Evolutionary conservation across 2,888 invertebrate genomes (phyloP).

Genomic region (Terebella lapidaria): DNA sequence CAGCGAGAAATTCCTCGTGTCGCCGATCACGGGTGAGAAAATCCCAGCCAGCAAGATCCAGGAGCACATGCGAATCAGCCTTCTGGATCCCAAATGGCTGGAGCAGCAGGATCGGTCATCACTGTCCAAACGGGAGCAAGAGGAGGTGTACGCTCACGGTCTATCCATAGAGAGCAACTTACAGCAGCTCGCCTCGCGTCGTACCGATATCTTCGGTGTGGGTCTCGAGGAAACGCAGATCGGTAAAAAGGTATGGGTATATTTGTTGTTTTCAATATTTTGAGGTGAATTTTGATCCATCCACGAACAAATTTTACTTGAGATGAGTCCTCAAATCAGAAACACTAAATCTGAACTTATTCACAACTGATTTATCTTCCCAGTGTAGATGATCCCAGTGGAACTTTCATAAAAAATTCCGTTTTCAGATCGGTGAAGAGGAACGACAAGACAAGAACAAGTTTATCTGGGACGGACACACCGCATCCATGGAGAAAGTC

Average conservation of each 20-base stretch:
- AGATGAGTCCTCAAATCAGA: neutral
- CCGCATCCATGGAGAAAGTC: slow-evolving; percentile 92
- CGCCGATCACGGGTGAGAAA: slow-evolving; percentile 95
- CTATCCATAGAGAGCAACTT: slow-evolving; percentile 92
- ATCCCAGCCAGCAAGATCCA: slow-evolving; percentile 96
- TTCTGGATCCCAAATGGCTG: slow-evolving; percentile 95
- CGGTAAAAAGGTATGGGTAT: slow-evolving; percentile 83
- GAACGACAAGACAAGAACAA: slow-evolving; percentile 69
- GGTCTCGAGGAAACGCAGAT: slow-evolving; percentile 97
- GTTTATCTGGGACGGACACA: slow-evolving; percentile 98
- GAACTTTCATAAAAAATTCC: no score
- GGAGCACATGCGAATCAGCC: slow-evolving; percentile 91
- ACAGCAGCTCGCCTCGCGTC: slow-evolving; percentile 91
- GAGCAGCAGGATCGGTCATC: slow-evolving; percentile 92
- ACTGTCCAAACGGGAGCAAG: slow-evolving; percentile 83
- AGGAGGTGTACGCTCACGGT: slow-evolving; percentile 65
- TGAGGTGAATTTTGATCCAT: neutral
- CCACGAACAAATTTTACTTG: no score
- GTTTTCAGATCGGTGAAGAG: slow-evolving; percentile 56
- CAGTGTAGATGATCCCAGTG: no score
- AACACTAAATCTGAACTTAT: neutral
- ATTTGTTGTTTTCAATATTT: slow-evolving; percentile 7
- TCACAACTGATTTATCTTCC: neutral
- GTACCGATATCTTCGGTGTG: slow-evolving; percentile 99
- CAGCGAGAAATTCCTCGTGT: slow-evolving; percentile 69